These are phyloP conservation scores for Vimba vimba DNA, from an alignment of 2,113 vertebrate species.

Conservation along the genomic window DNA sequence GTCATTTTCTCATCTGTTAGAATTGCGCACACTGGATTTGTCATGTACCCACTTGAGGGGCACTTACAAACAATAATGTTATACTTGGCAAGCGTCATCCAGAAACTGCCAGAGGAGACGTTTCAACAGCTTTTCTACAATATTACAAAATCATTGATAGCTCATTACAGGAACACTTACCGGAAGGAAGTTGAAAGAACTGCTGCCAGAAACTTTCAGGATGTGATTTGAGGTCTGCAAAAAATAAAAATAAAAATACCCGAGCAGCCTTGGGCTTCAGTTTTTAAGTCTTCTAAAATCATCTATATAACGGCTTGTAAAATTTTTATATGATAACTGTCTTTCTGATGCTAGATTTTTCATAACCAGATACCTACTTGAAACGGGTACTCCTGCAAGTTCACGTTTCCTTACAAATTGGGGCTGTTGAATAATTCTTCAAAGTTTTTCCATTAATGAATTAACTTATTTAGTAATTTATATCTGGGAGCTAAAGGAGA, in stretches of 20 bases:
- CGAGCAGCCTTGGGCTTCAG: not conserved
- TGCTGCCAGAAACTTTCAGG: not conserved
- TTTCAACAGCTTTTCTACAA: conserved; percentile 38
- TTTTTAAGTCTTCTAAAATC: not conserved
- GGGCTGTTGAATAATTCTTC: not conserved
- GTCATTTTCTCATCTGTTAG: conserved; percentile 36
- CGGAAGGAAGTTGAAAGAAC: conserved; percentile 28
- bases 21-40: conserved; percentile 29
- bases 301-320: conserved; percentile 1
- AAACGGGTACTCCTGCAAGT: not conserved
- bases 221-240: not conserved
- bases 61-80: conserved; percentile 49
- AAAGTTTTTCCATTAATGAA: not conserved
- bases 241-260: not conserved
- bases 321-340: not conserved
- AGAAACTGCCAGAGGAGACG: conserved; percentile 42
- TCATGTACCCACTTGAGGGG: conserved; percentile 14
- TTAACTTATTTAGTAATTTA: not conserved
- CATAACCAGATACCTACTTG: not conserved
- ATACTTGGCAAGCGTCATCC: conserved; percentile 42
- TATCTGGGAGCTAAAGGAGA: not conserved
- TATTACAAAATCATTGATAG: conserved; percentile 46
- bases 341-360: not conserved
- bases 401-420: not conserved
- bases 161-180: conserved; percentile 46